Evolutionary conservation across 2,888 invertebrate species (phyloP), one percentile per base, ranked within the genome.

Genomic region (Anarsia innoxiella): DNA sequence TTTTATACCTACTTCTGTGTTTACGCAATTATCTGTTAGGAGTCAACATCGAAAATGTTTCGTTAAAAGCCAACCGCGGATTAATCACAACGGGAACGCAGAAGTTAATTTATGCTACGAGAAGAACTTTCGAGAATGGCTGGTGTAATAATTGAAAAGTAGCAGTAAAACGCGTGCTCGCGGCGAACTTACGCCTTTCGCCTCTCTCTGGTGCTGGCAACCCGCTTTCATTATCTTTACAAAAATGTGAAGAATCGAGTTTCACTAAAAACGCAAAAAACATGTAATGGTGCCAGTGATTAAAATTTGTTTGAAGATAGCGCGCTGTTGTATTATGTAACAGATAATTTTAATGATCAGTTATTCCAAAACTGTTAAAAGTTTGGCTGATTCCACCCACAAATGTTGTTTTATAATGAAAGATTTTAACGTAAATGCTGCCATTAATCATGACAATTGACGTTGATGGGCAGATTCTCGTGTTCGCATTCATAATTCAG

Each of bases 91-190:
- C 50, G 57, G 53, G 48, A 58, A 53, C 50, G 56, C 59, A 59
- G 57, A 68, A 67, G 67, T 68, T 66, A 66, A 72, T 67, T 66
- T 66, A 64, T 59, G 51, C 60, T 53, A 45, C 51, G 56, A 49
- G 49, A 56, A 53, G 53, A 66, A 63, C 58, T 69, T 66, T 60
- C 56, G 60, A 41, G 50, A n/a, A n/a, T n/a, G 54, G 56, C 43
- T 59, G 57, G 54, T 53, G 59, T 58, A 59, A 66, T 69, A 67
- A 66, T 70, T 69, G 68, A 69, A 69, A 63, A 70, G 66, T 69
- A 67, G 62, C 4, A 61, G 64, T 66, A 52, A 58, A 66, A 59
- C 56, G 54, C 56, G 57, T 52, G 44, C 50, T 48, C 51, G 43
- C 39, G 45, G 12, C 48, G 45, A 53, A 53, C 36, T 53, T 52